Conservation (phyloP, 2,888 invertebrate species). For the Phorcus lineatus region DNA sequence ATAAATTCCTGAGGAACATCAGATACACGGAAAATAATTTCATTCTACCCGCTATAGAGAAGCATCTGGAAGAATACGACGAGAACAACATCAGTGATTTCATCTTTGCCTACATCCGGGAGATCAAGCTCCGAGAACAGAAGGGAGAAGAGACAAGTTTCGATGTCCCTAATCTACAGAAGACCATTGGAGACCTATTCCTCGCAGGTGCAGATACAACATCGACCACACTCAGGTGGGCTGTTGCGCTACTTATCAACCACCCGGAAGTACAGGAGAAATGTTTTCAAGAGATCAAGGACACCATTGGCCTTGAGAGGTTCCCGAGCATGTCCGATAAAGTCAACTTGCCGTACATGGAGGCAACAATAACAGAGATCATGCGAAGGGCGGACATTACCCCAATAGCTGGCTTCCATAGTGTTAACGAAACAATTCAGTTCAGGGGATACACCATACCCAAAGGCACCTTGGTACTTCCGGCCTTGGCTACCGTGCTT, state of each 20-base stretch:
- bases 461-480: conserved; percentile 46
- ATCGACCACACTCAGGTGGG: conserved; percentile 90
- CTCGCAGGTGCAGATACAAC: conserved; percentile 81
- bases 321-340: conserved; percentile 48
- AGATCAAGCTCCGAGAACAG: conserved; percentile 26
- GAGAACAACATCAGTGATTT: conserved; percentile 43
- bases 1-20: conserved; percentile 19
- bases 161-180: conserved; percentile 29
- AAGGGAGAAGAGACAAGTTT: neutral
- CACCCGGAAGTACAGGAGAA: conserved; percentile 80
- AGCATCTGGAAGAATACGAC: conserved; percentile 35
- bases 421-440: conserved; percentile 48
- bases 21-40: conserved; percentile 13
- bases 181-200: conserved; percentile 51
- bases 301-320: conserved; percentile 68
- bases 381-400: conserved; percentile 56
- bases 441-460: conserved; percentile 64
- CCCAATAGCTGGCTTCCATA: conserved; percentile 52
- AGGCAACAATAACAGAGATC: conserved; percentile 63
- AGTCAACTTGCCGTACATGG: conserved; percentile 48
- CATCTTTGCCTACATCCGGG: conserved; percentile 43
- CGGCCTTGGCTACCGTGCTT: conserved; percentile 54
- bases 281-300: conserved; percentile 48
- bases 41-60: conserved; percentile 28
- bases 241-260: conserved; percentile 86